A percentile compares a stretch with the other conserved stretches of the same genome.
These are phyloP conservation scores for Altica lythri DNA, from an alignment of 2,888 invertebrate species.

Conservation along the genomic window DNA sequence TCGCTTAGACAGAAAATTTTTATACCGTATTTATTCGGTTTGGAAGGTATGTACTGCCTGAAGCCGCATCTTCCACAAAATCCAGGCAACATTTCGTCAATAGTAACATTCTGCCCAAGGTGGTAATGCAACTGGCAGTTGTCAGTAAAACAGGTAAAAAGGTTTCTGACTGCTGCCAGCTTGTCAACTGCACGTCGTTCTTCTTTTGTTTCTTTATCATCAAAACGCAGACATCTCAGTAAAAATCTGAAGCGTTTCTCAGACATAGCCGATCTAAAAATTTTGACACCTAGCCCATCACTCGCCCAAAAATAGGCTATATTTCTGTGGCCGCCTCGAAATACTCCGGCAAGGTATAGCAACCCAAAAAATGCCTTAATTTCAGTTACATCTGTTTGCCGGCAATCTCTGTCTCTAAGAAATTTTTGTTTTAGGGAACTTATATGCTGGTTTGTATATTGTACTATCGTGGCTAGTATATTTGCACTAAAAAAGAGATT, in stretches of 20 bases:
- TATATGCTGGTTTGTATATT: conserved; percentile 39
- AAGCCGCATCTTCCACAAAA: conserved; percentile 34
- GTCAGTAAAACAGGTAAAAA: too few relatives aligned
- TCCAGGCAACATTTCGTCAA: conserved; percentile 30
- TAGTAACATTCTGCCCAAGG: conserved; percentile 23
- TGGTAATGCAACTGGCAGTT: conserved; percentile 16
- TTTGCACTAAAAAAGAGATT: conserved; percentile 5
- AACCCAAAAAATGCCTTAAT: conserved; percentile 41
- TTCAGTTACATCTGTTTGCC: conserved; percentile 37
- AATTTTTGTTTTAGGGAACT: conserved; percentile 29
- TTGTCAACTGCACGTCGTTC: too few relatives aligned
- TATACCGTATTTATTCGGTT: conserved; percentile 28
- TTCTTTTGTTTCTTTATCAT: conserved; percentile 15
- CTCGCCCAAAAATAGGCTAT: conserved; percentile 22
- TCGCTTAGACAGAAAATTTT: conserved; percentile 32
- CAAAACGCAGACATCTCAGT: conserved; percentile 18
- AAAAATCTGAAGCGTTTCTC: conserved; percentile 20
- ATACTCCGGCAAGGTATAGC: conserved; percentile 41
- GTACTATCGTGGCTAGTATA: conserved; percentile 8
- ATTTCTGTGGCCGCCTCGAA: conserved; percentile 9
- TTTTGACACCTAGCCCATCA: conserved; percentile 40
- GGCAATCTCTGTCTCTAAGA: conserved; percentile 33
- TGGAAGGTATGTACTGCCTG: too few relatives aligned
- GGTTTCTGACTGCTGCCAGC: too few relatives aligned
- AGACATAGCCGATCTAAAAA: conserved; percentile 38